Evolutionary conservation across 2,113 vertebrate species (phyloP).

Genomic region (Cathartes aura): DNA sequence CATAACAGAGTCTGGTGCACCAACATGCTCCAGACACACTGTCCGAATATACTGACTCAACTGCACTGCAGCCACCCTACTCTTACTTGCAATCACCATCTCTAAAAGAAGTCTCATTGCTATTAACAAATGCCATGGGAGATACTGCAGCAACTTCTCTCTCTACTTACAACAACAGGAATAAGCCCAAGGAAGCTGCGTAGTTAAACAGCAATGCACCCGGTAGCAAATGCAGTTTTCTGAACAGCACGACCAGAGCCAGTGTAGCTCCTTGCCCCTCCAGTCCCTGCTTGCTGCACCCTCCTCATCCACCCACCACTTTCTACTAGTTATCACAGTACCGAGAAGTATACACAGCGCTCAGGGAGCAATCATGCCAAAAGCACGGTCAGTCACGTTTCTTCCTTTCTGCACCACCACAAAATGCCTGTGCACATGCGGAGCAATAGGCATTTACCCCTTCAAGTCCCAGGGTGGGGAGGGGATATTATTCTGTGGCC

Average conservation of each 20-base stretch:
- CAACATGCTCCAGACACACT: background rate
- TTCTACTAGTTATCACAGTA: background rate
- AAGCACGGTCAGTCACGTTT: fast-evolving
- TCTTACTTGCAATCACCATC: background rate
- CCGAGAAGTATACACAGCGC: fast-evolving
- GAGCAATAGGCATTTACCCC: background rate
- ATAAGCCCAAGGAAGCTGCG: background rate
- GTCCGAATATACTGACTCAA: background rate
- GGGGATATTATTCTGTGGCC: fast-evolving
- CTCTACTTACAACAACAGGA: background rate
- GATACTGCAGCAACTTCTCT: background rate
- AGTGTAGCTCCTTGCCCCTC: fast-evolving
- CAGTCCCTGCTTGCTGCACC: background rate
- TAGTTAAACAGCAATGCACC: fast-evolving
- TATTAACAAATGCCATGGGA: fast-evolving
- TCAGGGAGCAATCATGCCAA: background rate
- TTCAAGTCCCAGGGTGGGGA: background rate
- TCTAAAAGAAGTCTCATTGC: background rate
- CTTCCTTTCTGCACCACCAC: background rate
- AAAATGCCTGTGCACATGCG: fast-evolving
- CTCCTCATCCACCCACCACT: fast-evolving
- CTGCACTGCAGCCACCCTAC: background rate
- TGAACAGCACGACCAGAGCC: background rate
- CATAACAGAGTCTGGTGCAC: background rate
- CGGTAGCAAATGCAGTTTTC: background rate